These are phyloP conservation scores for Cactoblastis cactorum DNA, from an alignment of 2,888 invertebrate genomes.

Conservation along the genomic window DNA sequence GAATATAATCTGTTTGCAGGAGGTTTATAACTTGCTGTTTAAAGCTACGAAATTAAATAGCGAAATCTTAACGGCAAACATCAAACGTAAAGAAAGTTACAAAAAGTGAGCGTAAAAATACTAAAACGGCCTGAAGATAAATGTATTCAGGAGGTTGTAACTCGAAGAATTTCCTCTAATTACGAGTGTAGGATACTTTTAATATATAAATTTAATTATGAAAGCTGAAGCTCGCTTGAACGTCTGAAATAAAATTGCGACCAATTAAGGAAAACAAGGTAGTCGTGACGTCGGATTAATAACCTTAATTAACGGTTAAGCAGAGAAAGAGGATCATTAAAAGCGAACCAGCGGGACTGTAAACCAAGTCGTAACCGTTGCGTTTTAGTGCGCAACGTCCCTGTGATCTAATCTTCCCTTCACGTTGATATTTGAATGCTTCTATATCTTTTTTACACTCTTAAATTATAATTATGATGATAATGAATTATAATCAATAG, in stretches of 20 bases:
- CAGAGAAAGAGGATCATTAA: slow-evolving; percentile 56
- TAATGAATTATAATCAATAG: neutral
- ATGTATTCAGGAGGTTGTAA: slow-evolving; percentile 19
- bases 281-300: slow-evolving; percentile 70
- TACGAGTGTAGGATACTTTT: slow-evolving; percentile 30
- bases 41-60: neutral
- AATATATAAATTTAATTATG: slow-evolving; percentile 55
- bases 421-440: neutral
- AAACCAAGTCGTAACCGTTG: slow-evolving; percentile 29
- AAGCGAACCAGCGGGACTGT: slow-evolving; percentile 42
- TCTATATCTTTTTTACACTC: neutral
- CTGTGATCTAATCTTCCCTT: slow-evolving; percentile 3
- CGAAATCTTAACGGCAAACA: slow-evolving; percentile 3
- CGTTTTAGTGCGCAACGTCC: slow-evolving; percentile 1
- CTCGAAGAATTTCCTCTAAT: slow-evolving; percentile 22
- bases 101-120: slow-evolving; percentile 1
- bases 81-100: slow-evolving; percentile 5
- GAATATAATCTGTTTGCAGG: neutral
- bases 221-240: slow-evolving; percentile 49
- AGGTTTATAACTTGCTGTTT: neutral
- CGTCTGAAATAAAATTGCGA: slow-evolving; percentile 66
- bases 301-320: slow-evolving; percentile 72
- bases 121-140: neutral
- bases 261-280: slow-evolving; percentile 75
- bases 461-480: neutral